Evolutionary conservation across 2,888 invertebrate genomes (phyloP).

Genomic region (Caenorhabditis macrosperma): DNA sequence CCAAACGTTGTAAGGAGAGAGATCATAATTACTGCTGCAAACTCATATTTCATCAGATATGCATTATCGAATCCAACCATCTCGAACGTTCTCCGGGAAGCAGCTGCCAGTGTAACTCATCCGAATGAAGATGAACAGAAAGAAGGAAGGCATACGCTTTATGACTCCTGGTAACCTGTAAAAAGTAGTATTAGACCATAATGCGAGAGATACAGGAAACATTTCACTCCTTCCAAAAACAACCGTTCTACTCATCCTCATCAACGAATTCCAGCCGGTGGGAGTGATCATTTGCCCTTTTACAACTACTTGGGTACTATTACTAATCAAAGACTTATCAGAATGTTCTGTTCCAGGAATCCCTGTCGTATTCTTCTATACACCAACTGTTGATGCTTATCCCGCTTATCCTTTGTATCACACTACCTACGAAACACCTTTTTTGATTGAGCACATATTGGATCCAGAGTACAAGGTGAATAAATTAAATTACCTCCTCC

Average conservation of each 20-base stretch:
- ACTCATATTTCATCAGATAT: conserved; percentile 65
- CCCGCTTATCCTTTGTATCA: conserved; percentile 77
- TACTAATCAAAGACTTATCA: conserved; percentile 57
- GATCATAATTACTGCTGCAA: too few species aligned
- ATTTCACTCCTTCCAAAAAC: conserved; percentile 1
- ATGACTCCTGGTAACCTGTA: conserved; percentile 72
- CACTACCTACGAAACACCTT: conserved; percentile 78
- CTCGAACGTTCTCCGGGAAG: conserved; percentile 79
- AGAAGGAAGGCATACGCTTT: conserved; percentile 68
- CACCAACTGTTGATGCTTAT: conserved; percentile 41
- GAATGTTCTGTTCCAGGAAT: conserved; percentile 38
- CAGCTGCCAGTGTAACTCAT: conserved; percentile 78
- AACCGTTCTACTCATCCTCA: conserved; percentile 29
- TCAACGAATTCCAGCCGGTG: conserved; percentile 80
- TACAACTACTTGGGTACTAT: conserved; percentile 77
- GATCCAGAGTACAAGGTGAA: conserved; percentile 65
- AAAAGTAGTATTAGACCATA: too few species aligned
- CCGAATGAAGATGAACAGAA: conserved; percentile 66
- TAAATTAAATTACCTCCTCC: background rate
- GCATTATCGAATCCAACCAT: conserved; percentile 79
- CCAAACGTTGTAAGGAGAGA: conserved; percentile 66
- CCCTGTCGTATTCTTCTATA: conserved; percentile 80
- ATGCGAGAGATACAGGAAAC: too few species aligned
- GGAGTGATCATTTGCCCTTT: conserved; percentile 82
- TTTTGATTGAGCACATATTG: conserved; percentile 75